These are phyloP conservation scores for Chrysina gloriosa DNA, from an alignment of 2,888 invertebrate genomes.

Conservation along the genomic window DNA sequence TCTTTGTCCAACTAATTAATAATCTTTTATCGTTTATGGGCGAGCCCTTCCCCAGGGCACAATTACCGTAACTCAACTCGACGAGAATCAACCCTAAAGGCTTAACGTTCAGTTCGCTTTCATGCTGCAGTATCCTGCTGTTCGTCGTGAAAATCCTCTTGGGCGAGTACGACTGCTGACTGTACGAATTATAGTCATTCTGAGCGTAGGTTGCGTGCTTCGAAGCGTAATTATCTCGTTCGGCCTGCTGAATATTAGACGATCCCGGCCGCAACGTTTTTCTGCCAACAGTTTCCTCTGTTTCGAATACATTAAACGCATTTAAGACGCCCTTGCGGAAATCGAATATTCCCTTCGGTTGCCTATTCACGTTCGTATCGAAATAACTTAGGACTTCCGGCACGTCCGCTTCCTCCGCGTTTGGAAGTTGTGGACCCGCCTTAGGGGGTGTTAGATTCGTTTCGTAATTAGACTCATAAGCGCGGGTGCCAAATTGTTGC, in stretches of 20 bases:
- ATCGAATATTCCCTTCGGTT: conserved; percentile 50
- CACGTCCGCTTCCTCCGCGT: conserved; percentile 41
- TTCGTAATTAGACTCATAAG: conserved; percentile 22
- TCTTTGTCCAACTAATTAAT: conserved; percentile 75
- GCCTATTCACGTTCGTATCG: conserved; percentile 46
- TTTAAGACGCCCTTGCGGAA: conserved; percentile 45
- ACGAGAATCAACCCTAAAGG: conserved; percentile 66
- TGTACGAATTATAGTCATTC: background rate
- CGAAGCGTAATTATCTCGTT: conserved; percentile 19
- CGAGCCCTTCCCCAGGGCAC: conserved; percentile 66
- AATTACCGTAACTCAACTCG: conserved; percentile 63
- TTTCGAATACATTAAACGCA: conserved; percentile 41
- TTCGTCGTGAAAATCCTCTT: conserved; percentile 22
- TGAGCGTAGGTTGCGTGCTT: background rate
- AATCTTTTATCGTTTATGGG: conserved; percentile 65
- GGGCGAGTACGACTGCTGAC: conserved; percentile 26
- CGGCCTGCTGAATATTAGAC: background rate
- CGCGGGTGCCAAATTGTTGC: conserved; percentile 7
- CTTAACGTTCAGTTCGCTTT: conserved; percentile 49
- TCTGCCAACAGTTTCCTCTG: background rate
- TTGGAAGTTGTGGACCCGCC: background rate
- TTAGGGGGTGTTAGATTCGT: background rate
- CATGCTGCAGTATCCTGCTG: conserved; percentile 30
- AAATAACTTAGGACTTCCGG: conserved; percentile 53
- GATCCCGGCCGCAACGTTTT: background rate